Base-by-base conservation (phyloP, 2,113 vertebrate species). In the Melanocharis versteri region DNA sequence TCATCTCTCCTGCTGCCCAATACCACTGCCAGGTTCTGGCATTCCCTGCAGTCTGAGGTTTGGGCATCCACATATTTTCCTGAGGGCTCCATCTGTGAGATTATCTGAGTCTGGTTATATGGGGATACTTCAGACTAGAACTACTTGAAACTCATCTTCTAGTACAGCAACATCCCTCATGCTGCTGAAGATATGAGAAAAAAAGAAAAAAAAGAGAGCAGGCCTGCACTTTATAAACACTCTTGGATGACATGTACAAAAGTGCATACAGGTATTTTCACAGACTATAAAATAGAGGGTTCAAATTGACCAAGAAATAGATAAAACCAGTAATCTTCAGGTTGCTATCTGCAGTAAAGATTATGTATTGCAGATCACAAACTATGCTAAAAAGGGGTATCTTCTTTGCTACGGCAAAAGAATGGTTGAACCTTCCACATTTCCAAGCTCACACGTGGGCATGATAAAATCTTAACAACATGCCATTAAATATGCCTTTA, bases 401-500 rank as follows among this genome's bases (percentile, higher is more conserved):
- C 42, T 71, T 80, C 45, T 75, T 88, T 70, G 27, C 71, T 73
- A 6, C 61, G 61, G 72, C 76, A 81, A 61, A 89, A 81, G 80
- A 95, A 75, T 6, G 2, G 76, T 33, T 86, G 82, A 53, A 88
- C 68, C 30, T 94, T 94, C 68, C 60, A 57, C 53, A 17, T 86
- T 68, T 92, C 72, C 56, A 81, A 51, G 54, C 70, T 68, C 44
- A 18, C 50, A 76, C 17, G 83, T 37, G 48, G 27, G 56, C 60
- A 69, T 28, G 94, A 96, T 93, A 96, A 95, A 96, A 96, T 95
- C 83, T 94, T 89, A 94, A 93, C 93, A 93, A 92, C 57, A 61
- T 69, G 71, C 64, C 82, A 82, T 93, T 96, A 96, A 97, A 96
- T 83, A 86, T 42, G 45, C 61, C 70, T 96, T 95, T 95, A 95